These are phyloP conservation scores for Stercorarius parasiticus DNA, from an alignment of 2,113 vertebrate species.

Conservation along the genomic window DNA sequence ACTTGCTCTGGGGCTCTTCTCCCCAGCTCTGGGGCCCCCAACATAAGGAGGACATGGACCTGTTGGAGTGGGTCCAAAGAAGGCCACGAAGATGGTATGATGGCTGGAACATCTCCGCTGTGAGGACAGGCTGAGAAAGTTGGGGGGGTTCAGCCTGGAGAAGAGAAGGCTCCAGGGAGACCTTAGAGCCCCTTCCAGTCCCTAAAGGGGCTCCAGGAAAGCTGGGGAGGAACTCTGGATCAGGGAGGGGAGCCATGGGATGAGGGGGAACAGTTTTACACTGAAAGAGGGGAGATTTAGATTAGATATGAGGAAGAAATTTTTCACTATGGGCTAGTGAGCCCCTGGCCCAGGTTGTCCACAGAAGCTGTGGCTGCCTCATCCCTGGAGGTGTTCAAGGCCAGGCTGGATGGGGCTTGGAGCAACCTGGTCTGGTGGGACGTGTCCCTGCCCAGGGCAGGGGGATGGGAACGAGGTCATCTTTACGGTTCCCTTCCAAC, in stretches of 20 bases:
- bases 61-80: not conserved
- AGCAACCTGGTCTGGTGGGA: not conserved
- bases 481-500: not conserved
- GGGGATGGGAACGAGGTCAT: not conserved
- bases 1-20: not conserved
- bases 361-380: not conserved
- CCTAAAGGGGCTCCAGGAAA: not conserved
- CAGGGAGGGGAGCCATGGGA: not conserved
- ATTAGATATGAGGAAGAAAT: not conserved
- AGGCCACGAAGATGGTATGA: not conserved
- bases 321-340: not conserved
- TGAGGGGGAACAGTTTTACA: not conserved
- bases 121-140: not conserved
- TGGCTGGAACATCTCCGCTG: not conserved
- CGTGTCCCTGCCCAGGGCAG: not conserved
- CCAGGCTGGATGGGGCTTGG: not conserved
- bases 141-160: not conserved
- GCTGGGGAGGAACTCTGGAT: not conserved
- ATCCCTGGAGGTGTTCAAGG: not conserved
- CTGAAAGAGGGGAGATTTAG: not conserved
- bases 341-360: not conserved
- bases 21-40: not conserved
- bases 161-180: not conserved
- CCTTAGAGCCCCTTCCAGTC: not conserved
- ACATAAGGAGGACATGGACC: not conserved